These are phyloP conservation scores for Hemichromis elongatus DNA, from an alignment of 2,113 vertebrate species.

Conservation along the genomic window DNA sequence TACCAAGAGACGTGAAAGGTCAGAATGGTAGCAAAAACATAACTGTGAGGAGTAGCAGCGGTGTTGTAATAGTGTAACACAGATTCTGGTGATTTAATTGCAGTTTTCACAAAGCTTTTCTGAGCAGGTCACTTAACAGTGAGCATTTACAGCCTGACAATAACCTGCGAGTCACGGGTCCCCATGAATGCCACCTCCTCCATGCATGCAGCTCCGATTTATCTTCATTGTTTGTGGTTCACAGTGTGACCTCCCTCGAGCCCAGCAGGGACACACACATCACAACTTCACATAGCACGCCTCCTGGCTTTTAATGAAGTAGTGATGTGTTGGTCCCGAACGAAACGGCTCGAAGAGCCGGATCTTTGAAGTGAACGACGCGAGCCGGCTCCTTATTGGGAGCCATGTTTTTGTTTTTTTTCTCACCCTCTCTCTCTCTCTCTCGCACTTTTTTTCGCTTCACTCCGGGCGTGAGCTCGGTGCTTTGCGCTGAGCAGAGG, in stretches of 20 bases:
- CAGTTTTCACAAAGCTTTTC: background rate
- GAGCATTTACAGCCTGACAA: slow-evolving; percentile 24
- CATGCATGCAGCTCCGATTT: slow-evolving; percentile 65
- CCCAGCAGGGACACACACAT: slow-evolving; percentile 49
- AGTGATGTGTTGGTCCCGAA: too few relatives aligned
- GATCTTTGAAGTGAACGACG: too few relatives aligned
- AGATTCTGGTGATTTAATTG: background rate
- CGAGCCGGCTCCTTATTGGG: too few relatives aligned
- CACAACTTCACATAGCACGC: slow-evolving; percentile 16
- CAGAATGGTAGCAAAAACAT: background rate
- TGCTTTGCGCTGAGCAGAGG: too few relatives aligned
- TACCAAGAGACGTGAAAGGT: background rate
- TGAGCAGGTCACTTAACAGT: background rate
- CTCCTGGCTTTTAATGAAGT: slow-evolving; percentile 51
- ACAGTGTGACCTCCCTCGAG: slow-evolving; percentile 58
- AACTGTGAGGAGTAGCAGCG: background rate
- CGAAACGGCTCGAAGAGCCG: too few relatives aligned
- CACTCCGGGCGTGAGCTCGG: too few relatives aligned
- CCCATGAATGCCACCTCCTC: slow-evolving; percentile 54
- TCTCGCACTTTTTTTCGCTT: too few relatives aligned
- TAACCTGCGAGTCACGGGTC: slow-evolving; percentile 64
- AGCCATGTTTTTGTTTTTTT: too few relatives aligned
- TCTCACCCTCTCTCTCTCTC: too few relatives aligned
- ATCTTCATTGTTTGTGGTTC: slow-evolving; percentile 73
- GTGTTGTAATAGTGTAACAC: background rate